Base-by-base conservation (phyloP, 2,797 vertebrate species). In the Eptatretus atami region DNA sequence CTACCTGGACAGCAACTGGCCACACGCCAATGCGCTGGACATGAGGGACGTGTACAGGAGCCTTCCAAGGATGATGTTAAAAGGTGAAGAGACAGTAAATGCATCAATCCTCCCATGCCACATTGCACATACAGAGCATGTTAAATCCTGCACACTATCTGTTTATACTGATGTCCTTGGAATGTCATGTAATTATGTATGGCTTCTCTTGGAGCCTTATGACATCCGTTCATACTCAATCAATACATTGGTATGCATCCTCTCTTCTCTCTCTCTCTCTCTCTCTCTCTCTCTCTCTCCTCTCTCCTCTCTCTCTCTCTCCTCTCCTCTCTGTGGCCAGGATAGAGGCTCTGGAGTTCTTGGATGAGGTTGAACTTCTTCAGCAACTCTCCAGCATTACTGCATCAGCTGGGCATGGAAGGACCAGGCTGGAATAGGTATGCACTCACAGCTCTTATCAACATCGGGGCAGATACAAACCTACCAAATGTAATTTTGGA, bases 371-470 rank as follows among this genome's bases (percentile, higher is more conserved):
- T 71, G 92, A 98, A 24, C 78, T 95, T 44, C 75, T 98, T 61
- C 84, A 95, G n/a, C 92, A 98, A 63, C 81, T 98, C 84, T 96
- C 67, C 82, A 83, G 65, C 92, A 98, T 72, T 98, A 96, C 74
- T 84, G 83, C 70, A 87, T 98, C 73, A 84, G 82, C 73, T 96
- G 92, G 92, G 90, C 83, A 55, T 73, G 78, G 44, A 87, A 78
- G 70, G 90, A 94, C 70, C 77, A 78, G 24, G 54, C 25, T 64
- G 25, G 64, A 1, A 67, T 54, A 64, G 66, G 67, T 3, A 63
- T 19, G 57, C 10, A 3, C 57, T 12, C 25, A 9, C 57, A 61
- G 9, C n/a, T n/a, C n/a, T n/a, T 25, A 61, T 25, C 3, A 61
- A n/a, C 11, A 12, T 25, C n/a, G 2, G n/a, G 57, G 57, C 57